A percentile compares a stretch with the other conserved stretches of the same genome.
Conservation (phyloP, 2,888 invertebrate genomes). For the Cryptus armator region DNA sequence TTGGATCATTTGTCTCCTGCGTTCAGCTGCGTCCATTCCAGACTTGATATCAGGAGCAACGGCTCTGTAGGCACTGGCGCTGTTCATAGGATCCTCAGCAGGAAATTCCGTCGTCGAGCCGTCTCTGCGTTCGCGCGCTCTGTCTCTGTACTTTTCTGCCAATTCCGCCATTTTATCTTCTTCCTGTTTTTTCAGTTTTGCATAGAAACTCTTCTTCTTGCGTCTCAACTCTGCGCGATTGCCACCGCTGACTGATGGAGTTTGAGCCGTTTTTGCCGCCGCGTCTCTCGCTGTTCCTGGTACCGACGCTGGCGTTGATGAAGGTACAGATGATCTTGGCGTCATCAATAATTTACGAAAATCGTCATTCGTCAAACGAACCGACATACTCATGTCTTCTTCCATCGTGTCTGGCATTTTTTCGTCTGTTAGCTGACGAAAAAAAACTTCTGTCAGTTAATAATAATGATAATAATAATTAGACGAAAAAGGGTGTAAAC, state of each 20-base stretch:
- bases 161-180: constrained; percentile 97
- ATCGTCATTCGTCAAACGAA: constrained; percentile 97
- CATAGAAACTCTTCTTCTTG: constrained; percentile 98
- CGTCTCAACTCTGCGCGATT: constrained; percentile 92
- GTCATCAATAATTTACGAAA: constrained; percentile 98
- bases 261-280: constrained; percentile 88
- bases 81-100: constrained; percentile 93
- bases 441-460: too few relatives aligned
- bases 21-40: constrained; percentile 97
- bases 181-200: constrained; percentile 96
- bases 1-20: constrained; percentile 97
- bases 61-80: constrained; percentile 95
- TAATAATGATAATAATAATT: too few relatives aligned
- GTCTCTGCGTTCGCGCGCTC: constrained; percentile 96
- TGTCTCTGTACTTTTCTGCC: constrained; percentile 96
- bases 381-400: constrained; percentile 86
- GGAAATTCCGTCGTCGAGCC: constrained; percentile 93
- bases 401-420: constrained; percentile 82
- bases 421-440: background rate
- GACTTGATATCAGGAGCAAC: constrained; percentile 98
- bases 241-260: constrained; percentile 77
- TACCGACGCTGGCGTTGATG: constrained; percentile 86
- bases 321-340: constrained; percentile 91
- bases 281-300: constrained; percentile 90
- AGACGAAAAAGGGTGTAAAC: too few relatives aligned